phyloP scores from a whole-genome alignment of 2,113 vertebrate genomes.

The Halcyon senegalensis region DNA sequence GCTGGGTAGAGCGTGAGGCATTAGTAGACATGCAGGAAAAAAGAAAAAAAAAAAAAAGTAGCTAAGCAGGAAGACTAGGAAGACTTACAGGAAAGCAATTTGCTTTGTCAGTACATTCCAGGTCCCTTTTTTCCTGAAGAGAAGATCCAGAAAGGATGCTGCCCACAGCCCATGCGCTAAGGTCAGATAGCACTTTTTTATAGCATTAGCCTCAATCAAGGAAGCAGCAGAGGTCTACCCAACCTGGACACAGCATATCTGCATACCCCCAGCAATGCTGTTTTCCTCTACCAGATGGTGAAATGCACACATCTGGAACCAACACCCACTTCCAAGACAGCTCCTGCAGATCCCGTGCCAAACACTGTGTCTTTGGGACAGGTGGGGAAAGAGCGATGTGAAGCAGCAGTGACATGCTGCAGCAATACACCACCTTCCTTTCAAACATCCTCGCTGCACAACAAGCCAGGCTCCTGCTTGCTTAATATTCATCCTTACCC shows the following conservation, averaged over 20 bases:
- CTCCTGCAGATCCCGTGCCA: neutral
- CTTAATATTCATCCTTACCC: neutral
- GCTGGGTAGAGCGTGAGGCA: neutral
- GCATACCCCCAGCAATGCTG: neutral
- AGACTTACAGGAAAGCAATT: neutral
- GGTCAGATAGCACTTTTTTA: neutral
- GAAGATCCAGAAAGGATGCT: neutral
- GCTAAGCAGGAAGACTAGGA: neutral
- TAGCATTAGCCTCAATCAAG: neutral
- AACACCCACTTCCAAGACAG: neutral
- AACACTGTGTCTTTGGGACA: neutral
- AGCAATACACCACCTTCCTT: neutral
- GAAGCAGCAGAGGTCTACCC: neutral
- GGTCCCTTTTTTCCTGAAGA: neutral
- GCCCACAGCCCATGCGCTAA: neutral
- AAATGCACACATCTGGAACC: neutral
- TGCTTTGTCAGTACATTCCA: neutral
- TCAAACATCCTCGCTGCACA: fast-evolving
- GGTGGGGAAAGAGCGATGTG: neutral
- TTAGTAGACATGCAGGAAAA: neutral
- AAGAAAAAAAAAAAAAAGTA: neutral
- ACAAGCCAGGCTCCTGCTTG: neutral
- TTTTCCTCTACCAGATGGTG: neutral
- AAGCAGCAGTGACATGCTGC: neutral
- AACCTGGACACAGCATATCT: neutral